These are phyloP conservation scores for Drosophila leonis DNA, from an alignment of 2,888 invertebrate species.

Conservation along the genomic window DNA sequence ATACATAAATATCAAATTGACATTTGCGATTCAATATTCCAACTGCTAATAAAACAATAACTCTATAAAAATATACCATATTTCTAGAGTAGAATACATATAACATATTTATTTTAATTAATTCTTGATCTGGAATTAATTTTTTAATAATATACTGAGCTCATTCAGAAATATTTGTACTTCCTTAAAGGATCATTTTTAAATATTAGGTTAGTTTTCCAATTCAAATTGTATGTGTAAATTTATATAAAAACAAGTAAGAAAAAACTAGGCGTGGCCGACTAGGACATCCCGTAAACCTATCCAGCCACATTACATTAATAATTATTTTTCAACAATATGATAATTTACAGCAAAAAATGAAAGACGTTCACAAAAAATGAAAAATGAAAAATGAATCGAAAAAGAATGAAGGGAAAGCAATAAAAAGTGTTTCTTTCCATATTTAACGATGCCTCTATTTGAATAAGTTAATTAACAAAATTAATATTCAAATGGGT, in stretches of 20 bases:
- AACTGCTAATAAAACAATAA: background rate
- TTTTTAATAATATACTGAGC: background rate
- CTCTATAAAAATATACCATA: background rate
- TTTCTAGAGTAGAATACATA: background rate
- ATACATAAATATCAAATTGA: background rate
- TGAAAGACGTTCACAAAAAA: background rate
- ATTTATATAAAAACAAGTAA: too few relatives aligned
- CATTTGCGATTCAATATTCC: background rate
- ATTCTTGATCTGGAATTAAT: background rate
- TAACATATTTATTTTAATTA: background rate
- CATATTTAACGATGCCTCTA: constrained; percentile 70
- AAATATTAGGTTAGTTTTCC: too few relatives aligned
- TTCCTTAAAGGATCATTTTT: too few relatives aligned
- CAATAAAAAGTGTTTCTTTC: constrained; percentile 60
- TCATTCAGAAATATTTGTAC: too few relatives aligned
- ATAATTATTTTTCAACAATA: background rate
- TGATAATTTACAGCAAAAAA: background rate
- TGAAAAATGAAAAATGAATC: background rate
- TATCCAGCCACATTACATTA: too few relatives aligned
- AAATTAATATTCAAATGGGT: constrained; percentile 78
- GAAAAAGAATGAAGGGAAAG: constrained; percentile 34
- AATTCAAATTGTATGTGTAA: too few relatives aligned
- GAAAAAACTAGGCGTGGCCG: too few relatives aligned
- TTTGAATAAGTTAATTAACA: constrained; percentile 79
- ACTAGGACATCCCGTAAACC: too few relatives aligned